These are phyloP conservation scores for Urocolius indicus DNA, from an alignment of 2,113 vertebrate genomes.

Conservation along the genomic window DNA sequence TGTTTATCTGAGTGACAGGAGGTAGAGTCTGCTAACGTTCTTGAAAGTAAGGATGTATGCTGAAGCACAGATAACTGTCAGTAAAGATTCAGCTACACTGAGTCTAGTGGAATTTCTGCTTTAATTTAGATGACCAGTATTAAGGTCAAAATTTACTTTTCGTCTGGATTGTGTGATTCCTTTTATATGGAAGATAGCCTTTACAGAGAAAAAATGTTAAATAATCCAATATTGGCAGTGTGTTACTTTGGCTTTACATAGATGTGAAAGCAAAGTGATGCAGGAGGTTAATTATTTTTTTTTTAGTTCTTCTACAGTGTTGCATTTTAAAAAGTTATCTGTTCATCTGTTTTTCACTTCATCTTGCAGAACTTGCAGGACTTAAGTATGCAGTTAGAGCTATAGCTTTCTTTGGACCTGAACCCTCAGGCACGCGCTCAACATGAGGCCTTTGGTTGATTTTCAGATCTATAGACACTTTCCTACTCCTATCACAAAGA, in stretches of 20 bases:
- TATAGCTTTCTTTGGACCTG: background rate
- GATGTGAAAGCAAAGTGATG: background rate
- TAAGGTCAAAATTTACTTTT: background rate
- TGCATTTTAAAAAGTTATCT: background rate
- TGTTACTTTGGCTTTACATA: background rate
- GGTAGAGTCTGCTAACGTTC: background rate
- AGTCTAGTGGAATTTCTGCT: background rate
- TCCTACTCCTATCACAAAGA: background rate
- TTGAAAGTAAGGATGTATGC: background rate
- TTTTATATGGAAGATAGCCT: background rate
- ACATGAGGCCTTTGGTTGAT: background rate
- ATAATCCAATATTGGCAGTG: background rate
- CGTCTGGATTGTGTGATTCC: background rate
- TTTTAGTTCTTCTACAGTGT: background rate
- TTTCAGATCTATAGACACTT: background rate
- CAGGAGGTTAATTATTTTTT: background rate
- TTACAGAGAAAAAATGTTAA: background rate
- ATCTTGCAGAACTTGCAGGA: background rate
- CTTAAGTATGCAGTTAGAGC: background rate
- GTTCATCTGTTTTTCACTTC: background rate
- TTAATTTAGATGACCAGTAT: background rate
- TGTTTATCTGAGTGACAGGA: background rate
- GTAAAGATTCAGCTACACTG: background rate
- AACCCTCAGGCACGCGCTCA: accelerated
- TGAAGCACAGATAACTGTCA: background rate